These are phyloP conservation scores for Micromussa lordhowensis DNA, from an alignment of 92 coral and sea anemone genomes.

Conservation along the genomic window DNA sequence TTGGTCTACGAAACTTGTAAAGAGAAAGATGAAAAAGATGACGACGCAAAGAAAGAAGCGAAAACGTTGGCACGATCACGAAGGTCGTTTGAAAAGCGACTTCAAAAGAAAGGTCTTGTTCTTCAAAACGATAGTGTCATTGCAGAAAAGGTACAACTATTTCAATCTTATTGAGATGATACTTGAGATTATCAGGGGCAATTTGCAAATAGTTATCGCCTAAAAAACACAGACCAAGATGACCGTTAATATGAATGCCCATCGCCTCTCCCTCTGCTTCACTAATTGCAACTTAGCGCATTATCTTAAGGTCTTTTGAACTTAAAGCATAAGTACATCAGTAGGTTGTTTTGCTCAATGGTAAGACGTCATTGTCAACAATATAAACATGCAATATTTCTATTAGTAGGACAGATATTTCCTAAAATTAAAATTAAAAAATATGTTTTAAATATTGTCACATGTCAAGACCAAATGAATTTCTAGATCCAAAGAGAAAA, in stretches of 20 bases:
- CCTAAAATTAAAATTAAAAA: not conserved
- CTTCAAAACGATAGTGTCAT: constrained; percentile 51
- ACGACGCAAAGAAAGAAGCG: constrained; percentile 46
- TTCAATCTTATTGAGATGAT: not conserved
- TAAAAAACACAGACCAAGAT: not conserved
- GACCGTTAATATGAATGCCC: not conserved
- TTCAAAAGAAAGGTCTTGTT: constrained; percentile 63
- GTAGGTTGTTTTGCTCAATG: not conserved
- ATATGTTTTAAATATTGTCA: not conserved
- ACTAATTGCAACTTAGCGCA: not conserved
- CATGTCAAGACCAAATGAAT: not conserved
- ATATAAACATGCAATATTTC: not conserved
- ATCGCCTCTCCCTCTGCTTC: too few relatives aligned
- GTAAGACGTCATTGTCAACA: not conserved
- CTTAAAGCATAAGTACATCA: not conserved
- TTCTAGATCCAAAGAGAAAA: not conserved
- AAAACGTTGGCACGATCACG: constrained; percentile 47
- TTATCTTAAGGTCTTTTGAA: too few relatives aligned
- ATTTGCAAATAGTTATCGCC: not conserved
- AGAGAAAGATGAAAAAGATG: constrained; percentile 70
- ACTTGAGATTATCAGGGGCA: not conserved
- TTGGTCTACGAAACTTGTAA: constrained; percentile 69
- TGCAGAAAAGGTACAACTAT: constrained; percentile 53
- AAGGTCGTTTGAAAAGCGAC: constrained; percentile 57
- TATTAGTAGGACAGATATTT: not conserved